Conservation (phyloP, 2,797 vertebrate genomes). For the Muraenolepis orangiensis region DNA sequence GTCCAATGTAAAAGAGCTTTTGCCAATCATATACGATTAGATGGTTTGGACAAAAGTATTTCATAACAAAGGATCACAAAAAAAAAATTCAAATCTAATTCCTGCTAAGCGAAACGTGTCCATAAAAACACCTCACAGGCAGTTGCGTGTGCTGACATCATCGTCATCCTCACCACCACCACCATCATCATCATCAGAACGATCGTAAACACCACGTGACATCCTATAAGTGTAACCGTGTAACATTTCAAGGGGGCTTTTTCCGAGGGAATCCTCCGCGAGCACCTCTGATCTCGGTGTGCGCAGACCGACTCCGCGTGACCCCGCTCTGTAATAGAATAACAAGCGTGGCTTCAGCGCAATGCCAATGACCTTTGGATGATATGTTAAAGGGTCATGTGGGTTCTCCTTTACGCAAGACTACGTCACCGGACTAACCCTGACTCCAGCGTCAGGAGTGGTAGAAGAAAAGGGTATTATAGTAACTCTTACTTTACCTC, state of each 20-base stretch:
- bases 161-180: neutral
- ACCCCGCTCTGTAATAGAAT: conserved; percentile 31
- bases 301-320: conserved; percentile 31
- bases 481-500: too few species aligned
- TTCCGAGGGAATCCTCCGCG: conserved; percentile 28
- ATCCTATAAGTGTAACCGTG: conserved; percentile 9
- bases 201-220: conserved; percentile 21
- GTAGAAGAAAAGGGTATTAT: too few species aligned
- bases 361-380: conserved; percentile 76
- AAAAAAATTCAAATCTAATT: too few species aligned
- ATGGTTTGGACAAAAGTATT: neutral
- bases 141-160: neutral
- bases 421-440: conserved; percentile 10
- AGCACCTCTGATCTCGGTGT: conserved; percentile 40
- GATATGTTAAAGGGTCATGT: conserved; percentile 53
- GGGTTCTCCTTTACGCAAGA: conserved; percentile 52
- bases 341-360: conserved; percentile 66
- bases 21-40: too few species aligned
- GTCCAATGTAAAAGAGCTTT: neutral
- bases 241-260: conserved; percentile 20
- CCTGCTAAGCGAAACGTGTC: too few species aligned
- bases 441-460: neutral
- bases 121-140: too few species aligned
- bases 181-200: neutral
- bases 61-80: neutral